Base-by-base conservation (phyloP, 2,113 vertebrate genomes). In the Oriolus oriolus region DNA sequence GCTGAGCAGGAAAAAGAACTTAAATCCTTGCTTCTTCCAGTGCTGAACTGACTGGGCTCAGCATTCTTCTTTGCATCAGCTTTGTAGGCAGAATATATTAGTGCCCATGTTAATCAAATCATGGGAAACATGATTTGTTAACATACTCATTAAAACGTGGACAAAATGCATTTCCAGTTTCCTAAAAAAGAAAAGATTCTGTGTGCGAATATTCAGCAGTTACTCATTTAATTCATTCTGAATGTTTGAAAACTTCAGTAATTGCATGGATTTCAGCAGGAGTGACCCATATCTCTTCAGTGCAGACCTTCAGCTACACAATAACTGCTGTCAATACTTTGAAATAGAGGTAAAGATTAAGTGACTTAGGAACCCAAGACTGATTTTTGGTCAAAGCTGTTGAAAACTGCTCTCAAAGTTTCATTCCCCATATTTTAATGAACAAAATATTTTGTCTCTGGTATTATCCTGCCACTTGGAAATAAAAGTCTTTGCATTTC, bases 1-100 rank as follows among this genome's bases (percentile, higher is more conserved):
- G 52, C 89, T 89, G 84, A 93, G 77, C 60, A 92, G 50, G n/a
- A 77, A 92, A 66, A 78, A 63, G n/a, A 95, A 84, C 91, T 84
- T 66, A 80, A 59, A 66, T 74, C 60, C 63, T 83, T 64, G 15
- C 42, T 83, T 54, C 53, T 78, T 63, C 71, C 78, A 77, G 26
- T 41, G 78, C 76, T 81, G 30, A 74, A 42, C 27, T 31, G 50
- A 19, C 41, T 45, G 45, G 37, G 28, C 42, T 79, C 57, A 60
- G 44, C 65, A 30, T 37, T 89, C 52, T 21, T 89, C n/a, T 83
- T 64, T 75, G 27, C 52, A 59, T 68, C 59, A 91, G 27, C 54
- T 87, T 85, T n/a, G 7, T 4, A 78, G 61, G 56, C 47, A 60
- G 47, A 83, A 74, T 22, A 23, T 4, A 53, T 84, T 63, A 70